These are phyloP conservation scores for Pemphredon lugubris DNA, from an alignment of 2,888 invertebrate species.

Conservation along the genomic window DNA sequence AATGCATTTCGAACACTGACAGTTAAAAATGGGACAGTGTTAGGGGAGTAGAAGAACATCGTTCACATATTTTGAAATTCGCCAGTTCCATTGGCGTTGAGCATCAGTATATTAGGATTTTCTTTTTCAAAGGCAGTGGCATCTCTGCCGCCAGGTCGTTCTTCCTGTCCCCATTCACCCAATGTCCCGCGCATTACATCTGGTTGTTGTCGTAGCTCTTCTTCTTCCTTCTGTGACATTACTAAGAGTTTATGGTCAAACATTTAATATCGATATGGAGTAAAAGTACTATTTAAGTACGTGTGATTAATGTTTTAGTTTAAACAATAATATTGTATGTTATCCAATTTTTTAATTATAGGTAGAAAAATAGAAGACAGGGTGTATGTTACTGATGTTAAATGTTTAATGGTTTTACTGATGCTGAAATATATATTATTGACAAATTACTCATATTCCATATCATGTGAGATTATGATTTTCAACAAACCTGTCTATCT, in stretches of 20 bases:
- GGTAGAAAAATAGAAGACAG: constrained; percentile 12
- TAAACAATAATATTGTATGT: constrained; percentile 21
- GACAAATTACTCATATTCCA: constrained; percentile 10
- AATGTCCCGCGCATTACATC: constrained; percentile 88
- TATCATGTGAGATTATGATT: constrained; percentile 31
- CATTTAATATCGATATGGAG: constrained; percentile 26
- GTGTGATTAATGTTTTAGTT: constrained; percentile 11
- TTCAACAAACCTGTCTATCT: constrained; percentile 84
- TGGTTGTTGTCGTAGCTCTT: constrained; percentile 85
- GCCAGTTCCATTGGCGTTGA: constrained; percentile 86
- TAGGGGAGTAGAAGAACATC: background rate
- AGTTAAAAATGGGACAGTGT: constrained; percentile 39
- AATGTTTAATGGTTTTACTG: background rate
- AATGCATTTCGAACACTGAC: constrained; percentile 2
- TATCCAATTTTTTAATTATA: constrained; percentile 20
- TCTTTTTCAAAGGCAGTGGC: constrained; percentile 90
- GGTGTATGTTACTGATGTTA: background rate
- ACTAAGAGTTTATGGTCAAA: constrained; percentile 72
- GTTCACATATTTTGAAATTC: constrained; percentile 89
- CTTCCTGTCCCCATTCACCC: constrained; percentile 89
- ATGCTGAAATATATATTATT: background rate
- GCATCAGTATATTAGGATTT: constrained; percentile 89
- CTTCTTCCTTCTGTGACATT: constrained; percentile 86
- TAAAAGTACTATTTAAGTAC: constrained; percentile 20
- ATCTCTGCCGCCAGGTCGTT: constrained; percentile 85